A percentile compares a stretch with the other conserved stretches of the same genome.
These are phyloP conservation scores for Paradisaea rubra DNA, from an alignment of 2,113 vertebrate species.

Conservation along the genomic window DNA sequence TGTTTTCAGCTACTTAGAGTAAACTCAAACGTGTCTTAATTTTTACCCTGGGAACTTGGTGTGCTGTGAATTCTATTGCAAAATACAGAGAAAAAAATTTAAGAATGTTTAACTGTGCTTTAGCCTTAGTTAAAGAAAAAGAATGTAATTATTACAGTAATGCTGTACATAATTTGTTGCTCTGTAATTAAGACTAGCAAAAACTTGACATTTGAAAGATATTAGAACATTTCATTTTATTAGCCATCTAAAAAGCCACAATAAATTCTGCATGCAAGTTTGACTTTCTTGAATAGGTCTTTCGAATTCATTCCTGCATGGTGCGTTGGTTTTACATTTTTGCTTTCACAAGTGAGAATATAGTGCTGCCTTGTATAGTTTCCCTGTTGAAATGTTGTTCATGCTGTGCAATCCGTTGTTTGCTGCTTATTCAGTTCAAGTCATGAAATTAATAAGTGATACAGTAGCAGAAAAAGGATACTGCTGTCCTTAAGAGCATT, in stretches of 20 bases:
- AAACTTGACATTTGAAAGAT: not conserved
- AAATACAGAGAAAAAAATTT: not conserved
- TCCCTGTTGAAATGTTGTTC: not conserved
- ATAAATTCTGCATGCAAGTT: not conserved
- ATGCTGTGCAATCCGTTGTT: not conserved
- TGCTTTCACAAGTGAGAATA: not conserved
- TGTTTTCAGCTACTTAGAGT: not conserved
- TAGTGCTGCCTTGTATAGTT: not conserved
- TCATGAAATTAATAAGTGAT: not conserved
- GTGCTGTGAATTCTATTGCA: not conserved
- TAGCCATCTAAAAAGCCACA: not conserved
- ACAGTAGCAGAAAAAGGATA: not conserved
- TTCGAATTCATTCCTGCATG: not conserved
- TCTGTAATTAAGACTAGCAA: not conserved
- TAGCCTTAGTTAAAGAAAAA: not conserved
- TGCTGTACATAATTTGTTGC: not conserved
- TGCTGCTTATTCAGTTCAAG: not conserved
- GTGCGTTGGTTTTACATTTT: slow-evolving; percentile 8
- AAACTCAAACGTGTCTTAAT: not conserved
- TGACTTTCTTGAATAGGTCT: not conserved
- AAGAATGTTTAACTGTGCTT: not conserved
- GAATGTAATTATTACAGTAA: fast-evolving
- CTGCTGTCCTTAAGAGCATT: not conserved
- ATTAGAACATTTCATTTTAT: not conserved
- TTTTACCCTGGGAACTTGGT: not conserved